Percentiles rank a stretch among this genome's conserved stretches.
phyloP scores from a whole-genome alignment of 2,888 invertebrate genomes.

The Heliconius cydno region DNA sequence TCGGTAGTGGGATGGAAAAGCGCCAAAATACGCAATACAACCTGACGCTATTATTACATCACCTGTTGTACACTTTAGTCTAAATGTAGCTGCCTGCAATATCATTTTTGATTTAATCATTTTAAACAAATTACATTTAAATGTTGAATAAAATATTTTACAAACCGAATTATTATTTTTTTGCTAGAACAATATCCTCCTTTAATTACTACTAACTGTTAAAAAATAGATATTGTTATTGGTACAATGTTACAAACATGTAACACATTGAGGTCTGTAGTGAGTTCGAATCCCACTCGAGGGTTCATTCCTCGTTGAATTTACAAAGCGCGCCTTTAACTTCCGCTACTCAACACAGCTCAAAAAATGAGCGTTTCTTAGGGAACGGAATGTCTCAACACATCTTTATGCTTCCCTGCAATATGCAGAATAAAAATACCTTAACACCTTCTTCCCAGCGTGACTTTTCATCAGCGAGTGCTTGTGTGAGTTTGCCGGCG shows the following conservation, averaged over 20 bases:
- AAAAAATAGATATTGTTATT: too few relatives aligned
- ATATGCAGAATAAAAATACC: constrained; percentile 62
- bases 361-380: background rate
- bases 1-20: constrained; percentile 90
- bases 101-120: background rate
- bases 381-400: too few relatives aligned
- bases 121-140: background rate
- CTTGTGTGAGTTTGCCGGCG: constrained; percentile 93
- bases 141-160: too few relatives aligned
- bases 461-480: constrained; percentile 92
- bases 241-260: background rate
- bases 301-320: background rate
- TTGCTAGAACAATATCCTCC: too few relatives aligned
- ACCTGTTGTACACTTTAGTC: constrained; percentile 90
- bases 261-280: background rate
- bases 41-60: constrained; percentile 94
- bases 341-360: background rate
- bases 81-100: constrained; percentile 84
- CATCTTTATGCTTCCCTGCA: too few relatives aligned
- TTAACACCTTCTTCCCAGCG: constrained; percentile 91
- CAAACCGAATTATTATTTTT: too few relatives aligned
- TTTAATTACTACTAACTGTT: too few relatives aligned
- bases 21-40: constrained; percentile 95
- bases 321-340: background rate
- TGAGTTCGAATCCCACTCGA: background rate